These are phyloP conservation scores for Eupeodes luniger DNA, from an alignment of 2,888 invertebrate species.

Conservation along the genomic window DNA sequence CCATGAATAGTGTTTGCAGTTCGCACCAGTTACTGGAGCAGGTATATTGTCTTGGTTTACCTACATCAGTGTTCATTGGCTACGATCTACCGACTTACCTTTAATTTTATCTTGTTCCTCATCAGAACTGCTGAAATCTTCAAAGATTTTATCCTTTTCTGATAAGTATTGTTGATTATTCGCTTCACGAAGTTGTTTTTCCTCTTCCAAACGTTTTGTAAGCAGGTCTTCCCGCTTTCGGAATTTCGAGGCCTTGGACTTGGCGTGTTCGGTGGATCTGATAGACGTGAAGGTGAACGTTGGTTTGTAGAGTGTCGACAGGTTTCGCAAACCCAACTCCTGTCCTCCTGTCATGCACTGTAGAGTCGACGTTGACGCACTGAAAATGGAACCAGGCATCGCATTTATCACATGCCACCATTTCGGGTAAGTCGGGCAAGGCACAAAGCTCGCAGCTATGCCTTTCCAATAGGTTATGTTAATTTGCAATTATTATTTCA, in stretches of 20 bases:
- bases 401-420: slow-evolving; percentile 26
- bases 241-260: not conserved
- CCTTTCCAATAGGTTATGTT: not conserved
- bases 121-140: not conserved
- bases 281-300: not conserved
- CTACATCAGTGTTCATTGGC: too few species aligned
- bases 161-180: slow-evolving; percentile 26
- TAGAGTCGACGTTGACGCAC: slow-evolving; percentile 22
- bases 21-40: too few species aligned
- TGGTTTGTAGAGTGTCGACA: not conserved
- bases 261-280: not conserved
- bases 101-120: too few species aligned
- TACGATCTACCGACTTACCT: too few species aligned
- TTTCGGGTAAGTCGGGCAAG: not conserved
- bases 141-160: slow-evolving; percentile 27
- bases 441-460: slow-evolving; percentile 3
- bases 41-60: too few species aligned
- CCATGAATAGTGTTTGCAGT: too few species aligned
- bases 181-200: slow-evolving; percentile 9
- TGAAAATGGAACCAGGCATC: slow-evolving; percentile 16
- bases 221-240: not conserved
- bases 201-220: slow-evolving; percentile 3
- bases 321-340: too few species aligned
- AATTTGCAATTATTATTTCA: too few species aligned
- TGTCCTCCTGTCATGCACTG: not conserved